Evolutionary conservation across 1,140 invertebrate species (phyloP).

Genomic region (Conus betulinus): DNA sequence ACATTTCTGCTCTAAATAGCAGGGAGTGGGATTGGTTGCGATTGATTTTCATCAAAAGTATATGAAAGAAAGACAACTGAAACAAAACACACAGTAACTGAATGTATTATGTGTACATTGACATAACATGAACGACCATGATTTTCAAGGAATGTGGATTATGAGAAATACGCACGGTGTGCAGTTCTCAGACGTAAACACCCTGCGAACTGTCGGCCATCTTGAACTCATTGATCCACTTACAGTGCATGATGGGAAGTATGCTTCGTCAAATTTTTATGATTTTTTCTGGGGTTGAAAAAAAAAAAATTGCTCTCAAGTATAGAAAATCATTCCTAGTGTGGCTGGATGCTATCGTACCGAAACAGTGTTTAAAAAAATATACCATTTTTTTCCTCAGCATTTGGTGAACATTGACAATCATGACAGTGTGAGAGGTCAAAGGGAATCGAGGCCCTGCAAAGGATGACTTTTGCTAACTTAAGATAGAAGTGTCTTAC

Average conservation of each 20-base stretch:
- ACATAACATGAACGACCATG: background rate
- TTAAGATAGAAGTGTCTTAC: too few species aligned
- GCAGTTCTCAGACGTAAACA: constrained; percentile 22
- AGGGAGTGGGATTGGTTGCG: background rate
- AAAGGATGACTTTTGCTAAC: background rate
- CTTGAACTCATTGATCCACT: constrained; percentile 17
- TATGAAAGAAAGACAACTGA: background rate
- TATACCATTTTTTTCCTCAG: background rate
- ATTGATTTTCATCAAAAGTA: background rate
- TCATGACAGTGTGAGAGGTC: background rate
- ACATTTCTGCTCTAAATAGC: background rate
- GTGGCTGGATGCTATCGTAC: too few species aligned
- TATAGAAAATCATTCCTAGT: too few species aligned
- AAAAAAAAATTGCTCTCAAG: background rate
- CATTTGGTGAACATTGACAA: background rate
- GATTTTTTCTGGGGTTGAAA: background rate
- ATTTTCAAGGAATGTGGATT: background rate
- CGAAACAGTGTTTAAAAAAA: background rate
- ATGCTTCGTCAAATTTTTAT: background rate
- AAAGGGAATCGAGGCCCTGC: background rate
- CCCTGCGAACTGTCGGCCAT: constrained; percentile 11
- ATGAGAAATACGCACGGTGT: background rate
- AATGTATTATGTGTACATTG: background rate
- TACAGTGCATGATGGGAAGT: constrained; percentile 3
- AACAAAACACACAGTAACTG: background rate